These are phyloP conservation scores for Lissonota sp. DNA, from an alignment of 2,888 invertebrate genomes.

Conservation along the genomic window DNA sequence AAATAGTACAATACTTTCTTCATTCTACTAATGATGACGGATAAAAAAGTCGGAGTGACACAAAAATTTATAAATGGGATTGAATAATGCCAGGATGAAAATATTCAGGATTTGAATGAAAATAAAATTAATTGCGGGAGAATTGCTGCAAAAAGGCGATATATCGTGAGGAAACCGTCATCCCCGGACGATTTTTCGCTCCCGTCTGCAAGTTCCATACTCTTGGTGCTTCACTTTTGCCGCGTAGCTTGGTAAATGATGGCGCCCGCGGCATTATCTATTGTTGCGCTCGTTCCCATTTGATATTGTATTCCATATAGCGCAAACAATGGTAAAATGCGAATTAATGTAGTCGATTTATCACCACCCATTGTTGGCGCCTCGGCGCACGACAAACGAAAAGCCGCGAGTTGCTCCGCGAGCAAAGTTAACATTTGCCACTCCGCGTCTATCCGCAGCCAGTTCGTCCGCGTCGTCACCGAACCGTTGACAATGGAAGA, in stretches of 20 bases:
- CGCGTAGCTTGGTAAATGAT: conserved; percentile 76
- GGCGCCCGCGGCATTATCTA: conserved; percentile 82
- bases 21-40: no score
- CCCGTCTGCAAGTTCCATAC: conserved; percentile 26
- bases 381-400: conserved; percentile 72
- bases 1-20: no score
- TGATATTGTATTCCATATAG: conserved; percentile 83
- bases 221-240: neutral
- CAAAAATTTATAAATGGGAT: no score
- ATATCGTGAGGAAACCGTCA: no score
- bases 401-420: conserved; percentile 61
- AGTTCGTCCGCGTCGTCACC: conserved; percentile 36
- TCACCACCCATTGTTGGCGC: conserved; percentile 82
- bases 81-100: no score
- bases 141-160: no score
- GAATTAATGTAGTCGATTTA: conserved; percentile 83
- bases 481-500: conserved; percentile 53
- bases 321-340: conserved; percentile 84
- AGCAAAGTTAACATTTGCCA: conserved; percentile 48
- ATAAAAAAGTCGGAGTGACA: no score
- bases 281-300: conserved; percentile 82
- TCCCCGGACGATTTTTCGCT: neutral
- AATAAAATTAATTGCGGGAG: no score
- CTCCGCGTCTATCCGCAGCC: conserved; percentile 45
- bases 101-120: no score